These are phyloP conservation scores for Elephas maximus DNA, from an alignment of 2,113 vertebrate species.

Conservation along the genomic window DNA sequence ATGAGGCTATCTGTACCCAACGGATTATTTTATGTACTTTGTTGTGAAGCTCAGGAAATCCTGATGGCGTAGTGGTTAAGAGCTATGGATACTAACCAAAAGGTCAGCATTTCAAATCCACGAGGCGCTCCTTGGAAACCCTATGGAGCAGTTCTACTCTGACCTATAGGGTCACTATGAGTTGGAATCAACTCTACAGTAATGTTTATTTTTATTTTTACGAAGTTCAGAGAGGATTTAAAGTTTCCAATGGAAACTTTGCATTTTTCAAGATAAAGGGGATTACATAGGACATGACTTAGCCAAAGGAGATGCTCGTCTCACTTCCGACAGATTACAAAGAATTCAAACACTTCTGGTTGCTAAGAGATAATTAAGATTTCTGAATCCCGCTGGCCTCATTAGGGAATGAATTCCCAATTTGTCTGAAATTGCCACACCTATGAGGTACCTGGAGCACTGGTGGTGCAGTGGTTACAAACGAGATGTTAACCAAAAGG, in stretches of 20 bases:
- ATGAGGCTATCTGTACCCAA: neutral
- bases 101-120: no score
- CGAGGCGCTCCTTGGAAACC: no score
- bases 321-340: neutral
- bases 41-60: neutral
- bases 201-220: no score
- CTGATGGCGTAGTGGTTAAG: no score
- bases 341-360: neutral
- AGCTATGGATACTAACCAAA: no score
- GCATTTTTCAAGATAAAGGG: neutral
- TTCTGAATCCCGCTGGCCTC: neutral
- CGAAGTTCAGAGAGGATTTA: neutral
- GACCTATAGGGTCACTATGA: no score
- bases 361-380: neutral
- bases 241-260: neutral
- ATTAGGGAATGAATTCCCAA: neutral
- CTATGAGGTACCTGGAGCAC: no score
- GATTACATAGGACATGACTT: neutral
- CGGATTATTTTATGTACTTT: neutral
- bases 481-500: no score
- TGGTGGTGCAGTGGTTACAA: no score
- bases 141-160: no score
- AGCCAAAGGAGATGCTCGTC: neutral
- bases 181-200: no score
- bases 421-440: neutral